Evolutionary conservation across 2,113 vertebrate genomes (phyloP).

Genomic region (Ibidorhyncha struthersii): DNA sequence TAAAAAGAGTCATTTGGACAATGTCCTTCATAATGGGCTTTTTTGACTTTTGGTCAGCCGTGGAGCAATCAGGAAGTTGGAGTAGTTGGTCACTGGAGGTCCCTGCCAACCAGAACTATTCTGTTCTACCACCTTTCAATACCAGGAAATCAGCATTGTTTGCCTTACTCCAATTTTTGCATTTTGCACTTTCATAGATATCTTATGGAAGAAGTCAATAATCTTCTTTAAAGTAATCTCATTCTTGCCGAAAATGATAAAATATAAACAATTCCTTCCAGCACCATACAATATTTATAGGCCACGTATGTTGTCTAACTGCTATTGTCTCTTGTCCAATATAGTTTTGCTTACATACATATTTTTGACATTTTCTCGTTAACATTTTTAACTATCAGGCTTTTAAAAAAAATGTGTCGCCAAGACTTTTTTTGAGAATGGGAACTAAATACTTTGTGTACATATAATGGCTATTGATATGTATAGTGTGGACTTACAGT

Average conservation of each 20-base stretch:
- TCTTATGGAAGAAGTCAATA: background rate
- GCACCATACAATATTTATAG: background rate
- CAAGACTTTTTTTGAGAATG: background rate
- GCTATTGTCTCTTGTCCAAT: background rate
- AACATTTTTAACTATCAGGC: background rate
- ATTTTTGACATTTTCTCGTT: background rate
- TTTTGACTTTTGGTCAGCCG: too few relatives aligned
- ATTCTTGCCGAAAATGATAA: background rate
- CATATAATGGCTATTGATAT: background rate
- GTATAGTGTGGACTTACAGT: background rate
- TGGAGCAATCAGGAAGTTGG: background rate
- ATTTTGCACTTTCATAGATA: background rate
- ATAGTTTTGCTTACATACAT: background rate
- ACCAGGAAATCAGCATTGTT: background rate
- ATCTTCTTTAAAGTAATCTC: background rate
- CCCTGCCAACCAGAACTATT: background rate
- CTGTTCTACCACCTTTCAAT: background rate
- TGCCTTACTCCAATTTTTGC: background rate
- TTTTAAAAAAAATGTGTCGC: background rate
- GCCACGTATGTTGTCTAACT: background rate
- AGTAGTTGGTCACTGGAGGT: background rate
- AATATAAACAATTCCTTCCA: background rate
- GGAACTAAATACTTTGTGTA: background rate
- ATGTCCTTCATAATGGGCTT: too few relatives aligned
- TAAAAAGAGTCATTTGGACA: too few relatives aligned